Evolutionary conservation across 1,140 invertebrate genomes (phyloP), one percentile per base, ranked within the genome.

Genomic region (Stegodyphus dumicola): DNA sequence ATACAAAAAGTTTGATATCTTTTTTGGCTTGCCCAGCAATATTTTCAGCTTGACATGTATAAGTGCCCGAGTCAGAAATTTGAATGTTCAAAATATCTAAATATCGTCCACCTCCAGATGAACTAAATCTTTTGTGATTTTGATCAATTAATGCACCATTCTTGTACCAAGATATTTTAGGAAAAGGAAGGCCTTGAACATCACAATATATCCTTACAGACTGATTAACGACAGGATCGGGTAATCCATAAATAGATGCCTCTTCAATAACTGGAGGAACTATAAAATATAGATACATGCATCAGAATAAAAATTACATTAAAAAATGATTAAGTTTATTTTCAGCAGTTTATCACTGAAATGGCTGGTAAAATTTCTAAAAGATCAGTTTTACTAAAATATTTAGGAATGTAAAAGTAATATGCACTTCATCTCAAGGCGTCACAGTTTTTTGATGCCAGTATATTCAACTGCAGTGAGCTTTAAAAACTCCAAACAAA

Each of bases 141-240:
- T 73, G n/a, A 18, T 76, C 11, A 9, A 87, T 67, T 93, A 92
- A 11, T 91, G 92, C 48, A 92, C 93, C 93, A 90, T 96, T 93
- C 89, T 95, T 95, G 15, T 92, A 92, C 95, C 95, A 96, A 1
- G 94, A 94, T 84, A 96, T 94, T 83, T 94, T 95, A 2, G 95
- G 95, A 33, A 91, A 92, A 0, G 95, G 95, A 89, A 94, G 94
- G n/a, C 95, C 94, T 92, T 78, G 64, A 64, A 49, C 86, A 64
- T 86, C 67, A 51, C 87, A 88, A 52, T 18, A 51, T 5, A 88
- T 70, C 51, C 69, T 70, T 11, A 87, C 74, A 18, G 87, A 77
- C 7, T 87, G 78, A 54, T 86, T 77, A 0, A 56, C 65, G 2
- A 87, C 49, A 11, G 80, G 66, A 52, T 65, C n/a, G 15, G 48